Percentiles rank a stretch among this genome's conserved stretches.
Conservation (phyloP, 2,113 vertebrate genomes). For the Podilymbus podiceps region DNA sequence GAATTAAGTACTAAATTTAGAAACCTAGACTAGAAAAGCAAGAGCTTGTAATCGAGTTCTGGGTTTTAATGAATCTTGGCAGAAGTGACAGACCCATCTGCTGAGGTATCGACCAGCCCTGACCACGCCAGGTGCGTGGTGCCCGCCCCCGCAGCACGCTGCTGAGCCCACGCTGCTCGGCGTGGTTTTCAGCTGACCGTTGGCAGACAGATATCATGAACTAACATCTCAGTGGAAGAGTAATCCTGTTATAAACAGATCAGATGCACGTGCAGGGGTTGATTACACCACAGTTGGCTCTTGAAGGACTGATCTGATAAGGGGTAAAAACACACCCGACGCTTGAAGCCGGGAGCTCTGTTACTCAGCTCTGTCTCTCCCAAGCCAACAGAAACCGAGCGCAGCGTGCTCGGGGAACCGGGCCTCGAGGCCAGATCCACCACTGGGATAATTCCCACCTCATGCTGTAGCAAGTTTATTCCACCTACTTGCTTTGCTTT, state of each 20-base stretch:
- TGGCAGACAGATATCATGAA: neutral
- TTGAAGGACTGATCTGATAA: neutral
- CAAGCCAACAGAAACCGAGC: neutral
- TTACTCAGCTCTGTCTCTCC: neutral
- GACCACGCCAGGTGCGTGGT: neutral
- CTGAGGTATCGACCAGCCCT: neutral
- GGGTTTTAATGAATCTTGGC: neutral
- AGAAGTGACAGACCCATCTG: neutral
- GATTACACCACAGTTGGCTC: neutral
- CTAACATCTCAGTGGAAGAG: neutral
- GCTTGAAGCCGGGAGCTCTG: neutral
- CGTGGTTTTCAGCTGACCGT: fast-evolving
- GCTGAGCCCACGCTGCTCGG: neutral
- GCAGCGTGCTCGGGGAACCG: neutral
- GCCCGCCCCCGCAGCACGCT: neutral
- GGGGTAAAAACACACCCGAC: neutral
- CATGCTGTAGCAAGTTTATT: neutral
- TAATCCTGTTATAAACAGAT: neutral
- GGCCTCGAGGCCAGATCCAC: neutral
- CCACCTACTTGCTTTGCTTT: neutral
- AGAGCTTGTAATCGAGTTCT: neutral
- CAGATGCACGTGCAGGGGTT: neutral
- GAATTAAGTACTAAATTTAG: neutral
- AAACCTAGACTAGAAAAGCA: neutral
- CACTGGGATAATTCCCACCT: neutral